Conservation (phyloP, 2,888 invertebrate species). For the Psylliodes chrysocephalus region DNA sequence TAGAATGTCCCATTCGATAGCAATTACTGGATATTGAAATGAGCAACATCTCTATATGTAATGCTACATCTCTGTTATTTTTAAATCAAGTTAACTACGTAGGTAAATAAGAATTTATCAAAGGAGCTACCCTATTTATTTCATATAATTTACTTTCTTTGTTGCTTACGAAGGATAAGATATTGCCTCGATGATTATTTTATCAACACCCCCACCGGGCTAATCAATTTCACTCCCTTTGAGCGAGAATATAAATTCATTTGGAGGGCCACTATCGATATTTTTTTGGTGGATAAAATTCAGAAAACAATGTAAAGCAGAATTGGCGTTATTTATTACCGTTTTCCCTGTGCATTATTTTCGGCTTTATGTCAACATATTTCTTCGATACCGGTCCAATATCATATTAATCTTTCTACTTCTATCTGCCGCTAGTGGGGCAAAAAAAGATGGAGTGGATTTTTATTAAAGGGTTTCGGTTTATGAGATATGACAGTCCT, state of each 20-base stretch:
- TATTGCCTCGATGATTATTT: not conserved
- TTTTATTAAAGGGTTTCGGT: not conserved
- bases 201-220: not conserved
- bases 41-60: too few species aligned
- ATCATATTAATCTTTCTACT: not conserved
- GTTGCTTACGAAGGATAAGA: not conserved
- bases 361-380: conserved; percentile 9
- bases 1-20: too few species aligned
- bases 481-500: not conserved
- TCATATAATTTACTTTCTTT: too few species aligned
- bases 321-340: conserved; percentile 8
- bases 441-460: not conserved
- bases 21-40: too few species aligned
- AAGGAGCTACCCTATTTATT: too few species aligned
- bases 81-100: too few species aligned
- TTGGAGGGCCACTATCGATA: not conserved
- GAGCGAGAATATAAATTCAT: conserved; percentile 5
- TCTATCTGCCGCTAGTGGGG: not conserved
- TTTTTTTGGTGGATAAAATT: not conserved
- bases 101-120: too few species aligned
- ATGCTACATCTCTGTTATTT: too few species aligned
- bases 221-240: conserved; percentile 1
- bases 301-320: not conserved
- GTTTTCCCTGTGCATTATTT: not conserved
- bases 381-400: not conserved